These are phyloP conservation scores for Blomia tropicalis DNA, from an alignment of 2,888 invertebrate species.

Conservation along the genomic window DNA sequence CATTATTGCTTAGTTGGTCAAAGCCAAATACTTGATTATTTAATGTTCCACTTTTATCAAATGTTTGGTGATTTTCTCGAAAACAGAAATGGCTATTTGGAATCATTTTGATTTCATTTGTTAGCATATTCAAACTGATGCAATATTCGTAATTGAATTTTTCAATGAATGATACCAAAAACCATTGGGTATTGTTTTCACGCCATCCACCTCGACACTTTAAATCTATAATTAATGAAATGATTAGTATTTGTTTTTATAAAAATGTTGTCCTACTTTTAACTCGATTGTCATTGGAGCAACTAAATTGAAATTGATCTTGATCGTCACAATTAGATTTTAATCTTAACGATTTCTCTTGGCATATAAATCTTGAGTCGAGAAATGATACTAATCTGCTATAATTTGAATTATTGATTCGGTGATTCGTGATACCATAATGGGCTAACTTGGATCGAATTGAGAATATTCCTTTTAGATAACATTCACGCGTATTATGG, in stretches of 20 bases:
- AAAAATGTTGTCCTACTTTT: background rate
- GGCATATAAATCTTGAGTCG: conserved; percentile 14
- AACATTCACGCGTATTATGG: background rate
- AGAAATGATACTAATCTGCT: background rate
- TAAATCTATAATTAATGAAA: conserved; percentile 27
- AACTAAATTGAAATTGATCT: conserved; percentile 1
- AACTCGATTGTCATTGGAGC: conserved; percentile 1
- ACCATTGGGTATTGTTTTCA: conserved; percentile 32
- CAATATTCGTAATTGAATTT: conserved; percentile 18
- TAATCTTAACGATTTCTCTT: background rate
- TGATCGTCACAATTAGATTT: conserved; percentile 11
- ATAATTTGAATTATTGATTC: background rate
- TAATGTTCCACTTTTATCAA: background rate
- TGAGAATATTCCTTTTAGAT: conserved; percentile 3
- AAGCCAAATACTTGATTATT: background rate
- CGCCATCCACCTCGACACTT: conserved; percentile 32
- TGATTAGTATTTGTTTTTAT: background rate
- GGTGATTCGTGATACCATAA: background rate
- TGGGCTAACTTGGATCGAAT: background rate
- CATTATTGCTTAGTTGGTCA: too few relatives aligned
- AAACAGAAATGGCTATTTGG: conserved; percentile 18
- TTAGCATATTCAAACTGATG: conserved; percentile 17
- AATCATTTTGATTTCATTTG: conserved; percentile 15
- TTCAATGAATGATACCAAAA: conserved; percentile 29
- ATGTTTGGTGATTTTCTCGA: background rate